phyloP scores from a whole-genome alignment of 2,113 vertebrate species.

The Sinocyclocheilus maitianheensis region DNA sequence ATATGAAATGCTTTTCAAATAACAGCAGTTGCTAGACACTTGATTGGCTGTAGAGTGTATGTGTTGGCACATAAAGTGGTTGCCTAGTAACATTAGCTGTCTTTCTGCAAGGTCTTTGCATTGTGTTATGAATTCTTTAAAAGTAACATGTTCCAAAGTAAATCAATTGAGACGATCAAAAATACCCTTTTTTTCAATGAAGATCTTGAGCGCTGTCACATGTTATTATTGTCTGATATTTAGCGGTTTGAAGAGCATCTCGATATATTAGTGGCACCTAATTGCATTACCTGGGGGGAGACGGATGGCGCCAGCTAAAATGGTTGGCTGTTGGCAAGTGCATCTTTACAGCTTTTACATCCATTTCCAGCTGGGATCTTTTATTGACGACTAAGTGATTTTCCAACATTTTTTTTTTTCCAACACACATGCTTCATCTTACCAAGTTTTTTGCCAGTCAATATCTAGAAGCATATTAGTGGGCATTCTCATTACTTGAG shows the following conservation, averaged over 20 bases:
- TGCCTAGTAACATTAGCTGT: constrained; percentile 64
- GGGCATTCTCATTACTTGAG: not conserved
- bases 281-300: constrained; percentile 84
- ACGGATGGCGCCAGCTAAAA: constrained; percentile 83
- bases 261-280: constrained; percentile 82
- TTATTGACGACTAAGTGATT: constrained; percentile 79
- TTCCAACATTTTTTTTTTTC: constrained; percentile 74
- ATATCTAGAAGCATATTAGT: constrained; percentile 36
- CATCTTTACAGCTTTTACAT: constrained; percentile 78
- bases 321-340: constrained; percentile 75
- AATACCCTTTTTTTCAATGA: constrained; percentile 62
- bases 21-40: constrained; percentile 36
- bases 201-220: constrained; percentile 74
- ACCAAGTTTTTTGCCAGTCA: constrained; percentile 34
- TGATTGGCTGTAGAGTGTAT: constrained; percentile 48
- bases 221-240: constrained; percentile 78
- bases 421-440: constrained; percentile 33
- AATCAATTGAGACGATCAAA: constrained; percentile 71
- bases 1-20: not conserved
- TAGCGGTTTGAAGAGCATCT: constrained; percentile 82
- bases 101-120: constrained; percentile 60
- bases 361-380: constrained; percentile 77
- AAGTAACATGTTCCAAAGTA: constrained; percentile 54
- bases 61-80: constrained; percentile 52
- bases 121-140: constrained; percentile 62